phyloP scores from a whole-genome alignment of 2,888 invertebrate species.

The Leptinotarsa juncta region DNA sequence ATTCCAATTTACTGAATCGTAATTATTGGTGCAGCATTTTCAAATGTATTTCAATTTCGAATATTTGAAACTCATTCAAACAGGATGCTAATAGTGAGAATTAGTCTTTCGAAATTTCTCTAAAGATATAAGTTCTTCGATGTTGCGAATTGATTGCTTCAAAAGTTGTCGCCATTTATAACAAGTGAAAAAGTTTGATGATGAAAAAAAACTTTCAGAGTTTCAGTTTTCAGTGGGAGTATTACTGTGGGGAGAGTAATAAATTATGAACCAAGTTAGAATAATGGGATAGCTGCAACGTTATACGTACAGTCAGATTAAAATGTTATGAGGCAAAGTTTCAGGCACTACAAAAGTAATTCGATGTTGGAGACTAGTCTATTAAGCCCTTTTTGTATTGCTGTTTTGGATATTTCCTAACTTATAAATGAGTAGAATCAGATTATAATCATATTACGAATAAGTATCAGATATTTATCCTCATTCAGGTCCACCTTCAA shows the following conservation, averaged over 20 bases:
- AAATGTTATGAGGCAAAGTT: conserved; percentile 19
- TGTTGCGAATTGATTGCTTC: conserved; percentile 47
- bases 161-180: conserved; percentile 49
- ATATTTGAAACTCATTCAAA: background rate
- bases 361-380: background rate
- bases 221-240: conserved; percentile 31
- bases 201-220: conserved; percentile 38
- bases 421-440: background rate
- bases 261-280: conserved; percentile 42
- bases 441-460: too few relatives aligned
- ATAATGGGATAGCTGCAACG: conserved; percentile 30
- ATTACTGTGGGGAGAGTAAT: conserved; percentile 18
- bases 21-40: too few relatives aligned
- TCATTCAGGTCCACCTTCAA: too few relatives aligned
- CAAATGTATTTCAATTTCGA: too few relatives aligned
- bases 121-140: conserved; percentile 39
- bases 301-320: conserved; percentile 21
- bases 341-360: conserved; percentile 9
- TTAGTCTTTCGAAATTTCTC: conserved; percentile 25
- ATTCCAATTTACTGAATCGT: too few relatives aligned
- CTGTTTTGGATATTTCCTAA: background rate
- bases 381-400: too few relatives aligned
- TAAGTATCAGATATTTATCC: too few relatives aligned
- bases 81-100: background rate
- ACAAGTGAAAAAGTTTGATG: conserved; percentile 39